phyloP scores from a whole-genome alignment of 1,140 invertebrate species.

The Philotrypesis tridentata region DNA sequence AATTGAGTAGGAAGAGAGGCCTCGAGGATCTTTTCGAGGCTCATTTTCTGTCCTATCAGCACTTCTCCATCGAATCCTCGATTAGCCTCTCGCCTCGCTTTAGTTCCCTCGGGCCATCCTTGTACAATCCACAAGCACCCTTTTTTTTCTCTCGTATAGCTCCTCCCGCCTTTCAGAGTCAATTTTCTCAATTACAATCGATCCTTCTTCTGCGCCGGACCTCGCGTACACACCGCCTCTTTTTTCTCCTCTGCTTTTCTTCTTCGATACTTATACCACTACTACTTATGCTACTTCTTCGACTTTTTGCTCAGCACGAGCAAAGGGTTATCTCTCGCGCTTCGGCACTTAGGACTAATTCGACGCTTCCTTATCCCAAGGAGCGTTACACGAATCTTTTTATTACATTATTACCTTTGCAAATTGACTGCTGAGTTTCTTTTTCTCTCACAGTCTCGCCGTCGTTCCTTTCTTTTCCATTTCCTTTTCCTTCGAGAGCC shows the following conservation, averaged over 20 bases:
- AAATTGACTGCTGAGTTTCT: background rate
- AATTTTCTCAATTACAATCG: slow-evolving; percentile 43
- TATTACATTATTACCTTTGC: background rate
- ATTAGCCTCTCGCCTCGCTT: slow-evolving; percentile 39
- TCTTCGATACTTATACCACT: background rate
- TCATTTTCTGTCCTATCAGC: slow-evolving; percentile 49
- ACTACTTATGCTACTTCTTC: background rate
- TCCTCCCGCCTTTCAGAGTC: background rate
- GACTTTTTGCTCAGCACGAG: background rate
- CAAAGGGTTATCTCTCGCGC: background rate
- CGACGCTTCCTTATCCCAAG: background rate
- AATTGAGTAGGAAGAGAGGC: slow-evolving; percentile 6
- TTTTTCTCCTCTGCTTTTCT: background rate
- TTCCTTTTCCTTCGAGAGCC: background rate
- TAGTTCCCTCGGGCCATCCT: background rate
- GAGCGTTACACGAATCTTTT: background rate
- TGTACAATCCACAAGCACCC: background rate
- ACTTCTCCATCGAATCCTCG: slow-evolving; percentile 43
- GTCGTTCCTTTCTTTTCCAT: background rate
- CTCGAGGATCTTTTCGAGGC: slow-evolving; percentile 37
- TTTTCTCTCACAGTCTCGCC: background rate
- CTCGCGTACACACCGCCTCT: background rate
- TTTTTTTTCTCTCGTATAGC: background rate
- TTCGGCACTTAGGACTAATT: slow-evolving; percentile 21
- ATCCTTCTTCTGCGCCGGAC: background rate